A percentile compares a stretch with the other conserved stretches of the same genome.
These are phyloP conservation scores for Craniophora ligustri DNA, from an alignment of 2,888 invertebrate species.

Conservation along the genomic window DNA sequence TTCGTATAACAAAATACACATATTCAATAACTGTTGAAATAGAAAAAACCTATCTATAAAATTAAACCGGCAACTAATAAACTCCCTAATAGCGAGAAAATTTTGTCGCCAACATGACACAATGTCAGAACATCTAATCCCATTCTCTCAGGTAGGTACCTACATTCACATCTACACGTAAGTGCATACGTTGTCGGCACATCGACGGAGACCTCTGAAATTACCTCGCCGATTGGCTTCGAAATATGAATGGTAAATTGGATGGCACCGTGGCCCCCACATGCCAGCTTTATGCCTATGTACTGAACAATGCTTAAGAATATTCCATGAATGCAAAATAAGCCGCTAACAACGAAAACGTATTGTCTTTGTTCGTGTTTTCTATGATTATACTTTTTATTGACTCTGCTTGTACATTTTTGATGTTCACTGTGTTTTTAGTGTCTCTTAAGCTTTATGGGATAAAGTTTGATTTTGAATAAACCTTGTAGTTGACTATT, in stretches of 20 bases:
- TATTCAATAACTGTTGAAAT: too few relatives aligned
- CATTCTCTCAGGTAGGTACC: constrained; percentile 28
- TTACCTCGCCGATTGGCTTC: constrained; percentile 81
- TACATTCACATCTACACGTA: constrained; percentile 40
- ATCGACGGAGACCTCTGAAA: constrained; percentile 75
- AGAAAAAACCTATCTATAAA: too few relatives aligned
- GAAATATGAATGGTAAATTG: constrained; percentile 86
- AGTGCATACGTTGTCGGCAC: constrained; percentile 53
- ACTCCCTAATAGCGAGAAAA: constrained; percentile 1
- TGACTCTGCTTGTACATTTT: constrained; percentile 37
- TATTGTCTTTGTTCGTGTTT: constrained; percentile 76
- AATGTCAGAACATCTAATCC: constrained; percentile 15
- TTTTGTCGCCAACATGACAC: not conserved
- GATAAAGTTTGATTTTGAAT: not conserved
- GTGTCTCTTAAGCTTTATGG: constrained; percentile 6
- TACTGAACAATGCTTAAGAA: constrained; percentile 81
- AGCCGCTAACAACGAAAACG: constrained; percentile 73
- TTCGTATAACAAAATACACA: too few relatives aligned
- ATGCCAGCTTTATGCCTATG: constrained; percentile 69
- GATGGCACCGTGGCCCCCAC: constrained; percentile 74
- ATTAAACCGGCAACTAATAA: not conserved
- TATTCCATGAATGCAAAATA: constrained; percentile 87
- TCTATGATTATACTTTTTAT: constrained; percentile 74
- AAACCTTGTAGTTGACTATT: too few relatives aligned
- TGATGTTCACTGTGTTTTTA: constrained; percentile 32